These are phyloP conservation scores for Alloscopus bannaensis DNA, from an alignment of 2,888 invertebrate genomes.

Conservation along the genomic window DNA sequence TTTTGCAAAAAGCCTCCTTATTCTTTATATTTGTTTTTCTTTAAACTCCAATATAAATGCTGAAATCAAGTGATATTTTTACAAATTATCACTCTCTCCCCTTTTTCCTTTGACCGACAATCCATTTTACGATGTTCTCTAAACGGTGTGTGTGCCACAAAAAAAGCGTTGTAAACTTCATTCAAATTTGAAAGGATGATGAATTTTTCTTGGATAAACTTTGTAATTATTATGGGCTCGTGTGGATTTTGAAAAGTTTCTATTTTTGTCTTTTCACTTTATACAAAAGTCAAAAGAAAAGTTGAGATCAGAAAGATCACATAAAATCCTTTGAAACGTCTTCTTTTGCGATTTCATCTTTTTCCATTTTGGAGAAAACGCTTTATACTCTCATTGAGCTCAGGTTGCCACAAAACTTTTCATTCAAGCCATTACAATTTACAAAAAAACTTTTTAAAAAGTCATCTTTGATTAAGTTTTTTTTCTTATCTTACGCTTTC, in stretches of 20 bases:
- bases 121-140: slow-evolving; percentile 5
- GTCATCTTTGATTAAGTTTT: too few relatives aligned
- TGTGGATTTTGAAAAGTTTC: background rate
- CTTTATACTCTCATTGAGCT: too few relatives aligned
- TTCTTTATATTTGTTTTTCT: background rate
- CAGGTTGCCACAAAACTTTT: too few relatives aligned
- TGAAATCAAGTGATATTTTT: slow-evolving; percentile 21
- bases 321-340: background rate
- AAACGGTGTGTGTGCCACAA: too few relatives aligned
- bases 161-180: too few relatives aligned
- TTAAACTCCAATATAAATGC: background rate
- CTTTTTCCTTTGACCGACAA: slow-evolving; percentile 30
- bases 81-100: slow-evolving; percentile 28
- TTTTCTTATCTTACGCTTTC: too few relatives aligned
- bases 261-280: background rate
- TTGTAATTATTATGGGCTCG: background rate
- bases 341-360: too few relatives aligned
- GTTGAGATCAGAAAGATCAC: background rate
- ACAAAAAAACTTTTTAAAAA: too few relatives aligned
- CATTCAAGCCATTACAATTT: too few relatives aligned
- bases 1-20: background rate
- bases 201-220: background rate
- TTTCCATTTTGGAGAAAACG: too few relatives aligned
- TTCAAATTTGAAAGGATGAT: too few relatives aligned
- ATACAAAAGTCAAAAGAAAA: background rate